Conservation (phyloP, 2,113 vertebrate genomes). For the Etheostoma cragini region DNA sequence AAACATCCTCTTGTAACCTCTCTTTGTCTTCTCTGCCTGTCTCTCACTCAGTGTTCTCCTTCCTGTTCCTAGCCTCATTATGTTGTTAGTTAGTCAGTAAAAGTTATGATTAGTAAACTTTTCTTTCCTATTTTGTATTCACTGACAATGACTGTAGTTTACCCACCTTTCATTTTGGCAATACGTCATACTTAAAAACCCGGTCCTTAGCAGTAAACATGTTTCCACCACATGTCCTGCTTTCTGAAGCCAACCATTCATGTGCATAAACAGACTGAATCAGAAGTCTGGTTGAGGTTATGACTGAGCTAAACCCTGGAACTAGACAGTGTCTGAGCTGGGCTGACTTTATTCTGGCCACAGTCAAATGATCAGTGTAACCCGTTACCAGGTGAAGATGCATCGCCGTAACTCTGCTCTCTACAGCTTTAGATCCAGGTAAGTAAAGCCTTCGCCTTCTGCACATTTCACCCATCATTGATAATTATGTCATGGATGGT, state of each 20-base stretch:
- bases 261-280: constrained; percentile 51
- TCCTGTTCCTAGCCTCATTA: background rate
- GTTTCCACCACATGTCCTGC: constrained; percentile 62
- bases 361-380: constrained; percentile 4
- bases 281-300: constrained; percentile 57
- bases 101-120: background rate
- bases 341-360: constrained; percentile 14
- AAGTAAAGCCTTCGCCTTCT: constrained; percentile 30
- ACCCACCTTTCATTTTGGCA: constrained; percentile 30
- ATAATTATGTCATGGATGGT: constrained; percentile 13
- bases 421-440: background rate
- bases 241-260: constrained; percentile 46
- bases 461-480: background rate
- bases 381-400: background rate
- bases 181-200: constrained; percentile 20
- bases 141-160: background rate
- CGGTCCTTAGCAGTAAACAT: constrained; percentile 51
- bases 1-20: constrained; percentile 8
- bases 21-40: background rate
- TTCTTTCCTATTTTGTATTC: background rate
- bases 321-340: constrained; percentile 24
- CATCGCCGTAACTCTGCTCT: background rate
- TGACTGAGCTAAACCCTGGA: constrained; percentile 55
- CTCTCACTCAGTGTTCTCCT: background rate
- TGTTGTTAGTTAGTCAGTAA: background rate